Conservation (phyloP, 2,888 invertebrate genomes). For the Branchipolynoe longqiensis region DNA sequence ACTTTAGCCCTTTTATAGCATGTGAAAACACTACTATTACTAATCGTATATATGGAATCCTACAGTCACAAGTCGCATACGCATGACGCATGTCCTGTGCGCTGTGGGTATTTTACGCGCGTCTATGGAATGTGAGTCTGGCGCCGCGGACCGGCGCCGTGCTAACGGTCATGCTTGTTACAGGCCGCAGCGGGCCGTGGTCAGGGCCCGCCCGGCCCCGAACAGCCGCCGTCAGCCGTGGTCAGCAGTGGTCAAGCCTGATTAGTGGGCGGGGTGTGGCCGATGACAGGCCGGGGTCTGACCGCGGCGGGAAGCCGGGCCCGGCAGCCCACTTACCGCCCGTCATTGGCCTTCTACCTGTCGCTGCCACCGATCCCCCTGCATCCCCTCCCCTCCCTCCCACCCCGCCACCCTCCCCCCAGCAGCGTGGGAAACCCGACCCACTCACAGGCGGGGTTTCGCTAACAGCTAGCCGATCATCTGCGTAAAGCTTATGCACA, state of each 20-base stretch:
- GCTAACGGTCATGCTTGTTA: constrained; percentile 52
- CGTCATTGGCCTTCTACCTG: constrained; percentile 31
- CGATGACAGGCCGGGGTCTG: constrained; percentile 34
- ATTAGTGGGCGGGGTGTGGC: constrained; percentile 47
- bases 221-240: too few species aligned
- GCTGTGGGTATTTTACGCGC: too few species aligned
- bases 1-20: too few species aligned
- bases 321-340: constrained; percentile 1
- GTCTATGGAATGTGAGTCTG: too few species aligned
- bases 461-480: background rate
- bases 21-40: too few species aligned
- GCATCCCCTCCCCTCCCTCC: background rate
- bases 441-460: background rate
- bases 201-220: too few species aligned
- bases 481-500: too few species aligned
- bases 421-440: constrained; percentile 3
- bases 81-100: too few species aligned
- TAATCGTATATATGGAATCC: too few species aligned
- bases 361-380: too few species aligned
- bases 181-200: background rate
- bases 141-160: background rate
- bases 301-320: constrained; percentile 3
- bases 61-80: too few species aligned
- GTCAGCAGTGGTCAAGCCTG: background rate
- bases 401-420: background rate